Base-by-base conservation (phyloP, 2,113 vertebrate genomes). In the zebrafish (Danio rerio) region DNA sequence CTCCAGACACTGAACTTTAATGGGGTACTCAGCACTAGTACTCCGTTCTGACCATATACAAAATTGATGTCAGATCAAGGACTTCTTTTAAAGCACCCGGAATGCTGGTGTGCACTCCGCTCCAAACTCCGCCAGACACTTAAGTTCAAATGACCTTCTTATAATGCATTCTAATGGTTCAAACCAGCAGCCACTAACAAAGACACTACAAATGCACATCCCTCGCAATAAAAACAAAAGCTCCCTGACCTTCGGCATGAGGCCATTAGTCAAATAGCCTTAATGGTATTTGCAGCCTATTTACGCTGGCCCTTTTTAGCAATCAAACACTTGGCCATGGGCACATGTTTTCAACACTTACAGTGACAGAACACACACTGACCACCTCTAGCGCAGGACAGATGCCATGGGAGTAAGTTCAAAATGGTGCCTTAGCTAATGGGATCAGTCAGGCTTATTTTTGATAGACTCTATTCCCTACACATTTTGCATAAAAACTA, bases 271-370 rank as follows among this genome's bases (percentile, higher is more conserved):
- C 47, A 83, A 76, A 50, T 31, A 84, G 13, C 65, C 74, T 55
- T 78, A 86, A 80, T 80, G 49, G 83, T 79, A 87, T 80, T 61
- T 77, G 70, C 82, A 83, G 59, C 56, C 70, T 16, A 75, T 47
- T 83, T 40, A 72, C 78, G 52, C 5, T 6, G 70, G 49, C 72
- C 47, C 78, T 80, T 81, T 13, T 85, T 18, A 73, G 42, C 56
- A 77, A 87, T 87, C 82, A 84, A 88, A 80, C 74, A 83, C 52
- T 79, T 81, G 79, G 74, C 78, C 55, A 18, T 45, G 49, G 31
- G 21, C 10, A 74, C 69, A 62, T 43, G 59, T 76, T 76, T n/a
- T 73, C 69, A 73, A 31, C 16, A 49, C 80, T 71, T n/a, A n/a
- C 42, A 31, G 31, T 31, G 1, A 71, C 50, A 74, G 45, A 40